Evolutionary conservation across 2,113 vertebrate genomes (phyloP), one percentile per base, ranked within the genome.

Genomic region (Chroicocephalus ridibundus): DNA sequence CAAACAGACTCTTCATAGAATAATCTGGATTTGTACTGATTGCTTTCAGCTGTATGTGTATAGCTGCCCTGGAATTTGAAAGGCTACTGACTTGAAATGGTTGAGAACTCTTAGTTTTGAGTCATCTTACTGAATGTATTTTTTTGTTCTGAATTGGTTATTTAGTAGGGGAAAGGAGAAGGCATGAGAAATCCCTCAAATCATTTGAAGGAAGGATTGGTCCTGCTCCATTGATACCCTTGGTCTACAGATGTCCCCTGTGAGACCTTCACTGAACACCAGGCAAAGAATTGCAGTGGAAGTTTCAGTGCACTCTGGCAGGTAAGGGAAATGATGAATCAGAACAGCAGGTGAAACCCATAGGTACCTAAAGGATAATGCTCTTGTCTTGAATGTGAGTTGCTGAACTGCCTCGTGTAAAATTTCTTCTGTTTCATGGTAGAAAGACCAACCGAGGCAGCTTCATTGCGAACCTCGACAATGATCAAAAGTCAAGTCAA

Each of bases 151-250:
- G 78, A 62, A 80, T 34, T 40, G 3, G 2, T 96, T 76, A 8
- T 95, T 96, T 76, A 96, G 40, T 69, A 99, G 98, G 96, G 97
- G 98, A 96, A 98, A 98, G 15, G 98, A 79, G 98, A 99, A 94
- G 98, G 98, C 14, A 51, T 98, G 71, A 97, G 98, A 36, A 89
- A 99, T 82, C 98, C 94, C 95, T 99, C 96, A 96, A 98, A 98
- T 83, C 81, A 86, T 68, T 92, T 97, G 18, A 98, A 98, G 69
- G 97, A 99, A 54, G 98, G 97, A 29, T 95, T 98, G 8, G 93
- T 99, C 31, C 31, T 91, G 12, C 98, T 98, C 31, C 97, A 94
- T 20, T 99, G 99, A 98, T 99, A 99, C 86, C 98, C 98, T 6
- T 98, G 98, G 65, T 88, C 98, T 85, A 96, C 77, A 3, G 97